Conservation (phyloP, 1,140 invertebrate genomes). For the Antheraea pernyi region DNA sequence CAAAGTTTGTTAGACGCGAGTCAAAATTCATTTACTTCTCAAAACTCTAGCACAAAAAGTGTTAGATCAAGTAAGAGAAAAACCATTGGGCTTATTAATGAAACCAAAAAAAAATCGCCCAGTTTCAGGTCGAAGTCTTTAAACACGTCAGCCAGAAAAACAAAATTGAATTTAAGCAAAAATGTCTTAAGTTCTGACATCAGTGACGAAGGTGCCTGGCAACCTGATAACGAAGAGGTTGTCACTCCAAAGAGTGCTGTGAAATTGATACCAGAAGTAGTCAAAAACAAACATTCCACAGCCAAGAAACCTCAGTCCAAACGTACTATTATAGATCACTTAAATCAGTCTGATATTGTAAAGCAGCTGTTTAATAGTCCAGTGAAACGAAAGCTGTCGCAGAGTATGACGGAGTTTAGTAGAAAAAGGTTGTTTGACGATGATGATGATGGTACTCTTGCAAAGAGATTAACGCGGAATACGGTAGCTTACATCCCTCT, state of each 20-base stretch:
- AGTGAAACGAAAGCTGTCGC: slow-evolving; percentile 71
- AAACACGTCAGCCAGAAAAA: slow-evolving; percentile 25
- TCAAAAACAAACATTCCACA: slow-evolving; percentile 75
- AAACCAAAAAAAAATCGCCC: slow-evolving; percentile 20
- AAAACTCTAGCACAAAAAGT: slow-evolving; percentile 16
- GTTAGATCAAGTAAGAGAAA: slow-evolving; percentile 31
- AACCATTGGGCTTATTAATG: slow-evolving; percentile 35
- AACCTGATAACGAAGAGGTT: slow-evolving; percentile 38
- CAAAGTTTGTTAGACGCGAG: slow-evolving; percentile 51
- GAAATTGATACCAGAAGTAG: slow-evolving; percentile 55
- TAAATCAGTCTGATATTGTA: slow-evolving; percentile 67
- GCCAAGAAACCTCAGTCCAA: slow-evolving; percentile 72
- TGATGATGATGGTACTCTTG: slow-evolving; percentile 30
- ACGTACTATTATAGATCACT: slow-evolving; percentile 66
- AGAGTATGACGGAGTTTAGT: slow-evolving; percentile 68
- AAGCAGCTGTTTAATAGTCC: slow-evolving; percentile 74
- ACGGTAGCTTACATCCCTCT: slow-evolving; percentile 34
- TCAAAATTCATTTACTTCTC: slow-evolving; percentile 29
- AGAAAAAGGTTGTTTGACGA: slow-evolving; percentile 46
- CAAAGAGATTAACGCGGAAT: slow-evolving; percentile 35
- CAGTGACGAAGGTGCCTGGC: slow-evolving; percentile 25
- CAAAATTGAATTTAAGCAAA: slow-evolving; percentile 25
- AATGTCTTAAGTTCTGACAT: slow-evolving; percentile 18
- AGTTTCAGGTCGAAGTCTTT: slow-evolving; percentile 42
- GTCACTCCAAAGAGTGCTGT: slow-evolving; percentile 65